Evolutionary conservation across 2,113 vertebrate genomes (phyloP).

Genomic region (Spheniscus mendiculus): DNA sequence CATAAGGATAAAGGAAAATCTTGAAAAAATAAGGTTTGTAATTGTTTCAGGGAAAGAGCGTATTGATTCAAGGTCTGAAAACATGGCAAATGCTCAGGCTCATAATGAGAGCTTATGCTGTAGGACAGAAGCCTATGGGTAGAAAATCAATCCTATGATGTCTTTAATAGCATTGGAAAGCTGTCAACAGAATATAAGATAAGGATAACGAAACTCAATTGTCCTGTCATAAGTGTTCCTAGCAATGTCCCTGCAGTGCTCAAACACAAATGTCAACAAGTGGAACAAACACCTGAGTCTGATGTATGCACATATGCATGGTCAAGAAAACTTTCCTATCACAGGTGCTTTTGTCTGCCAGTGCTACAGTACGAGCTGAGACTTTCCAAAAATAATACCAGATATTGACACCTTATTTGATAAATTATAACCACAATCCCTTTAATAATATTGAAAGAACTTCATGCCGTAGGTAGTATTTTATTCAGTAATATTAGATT

Average conservation of each 20-base stretch:
- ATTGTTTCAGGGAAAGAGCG: background rate
- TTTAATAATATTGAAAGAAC: background rate
- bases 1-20: background rate
- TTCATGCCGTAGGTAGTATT: background rate
- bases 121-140: background rate
- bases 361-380: background rate
- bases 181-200: background rate
- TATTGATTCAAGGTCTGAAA: constrained; percentile 8
- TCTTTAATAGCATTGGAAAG: constrained; percentile 11
- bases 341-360: background rate
- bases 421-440: background rate
- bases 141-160: constrained; percentile 31
- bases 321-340: background rate
- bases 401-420: background rate
- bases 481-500: background rate
- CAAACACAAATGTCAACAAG: background rate
- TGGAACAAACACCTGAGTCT: background rate
- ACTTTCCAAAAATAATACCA: background rate
- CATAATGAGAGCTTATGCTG: constrained; percentile 11
- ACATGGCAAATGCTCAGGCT: background rate
- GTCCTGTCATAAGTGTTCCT: background rate
- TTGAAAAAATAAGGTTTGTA: background rate
- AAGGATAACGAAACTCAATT: background rate
- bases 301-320: no score
- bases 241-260: background rate